Conservation (phyloP, 2,797 vertebrate genomes). For the Anas acuta region DNA sequence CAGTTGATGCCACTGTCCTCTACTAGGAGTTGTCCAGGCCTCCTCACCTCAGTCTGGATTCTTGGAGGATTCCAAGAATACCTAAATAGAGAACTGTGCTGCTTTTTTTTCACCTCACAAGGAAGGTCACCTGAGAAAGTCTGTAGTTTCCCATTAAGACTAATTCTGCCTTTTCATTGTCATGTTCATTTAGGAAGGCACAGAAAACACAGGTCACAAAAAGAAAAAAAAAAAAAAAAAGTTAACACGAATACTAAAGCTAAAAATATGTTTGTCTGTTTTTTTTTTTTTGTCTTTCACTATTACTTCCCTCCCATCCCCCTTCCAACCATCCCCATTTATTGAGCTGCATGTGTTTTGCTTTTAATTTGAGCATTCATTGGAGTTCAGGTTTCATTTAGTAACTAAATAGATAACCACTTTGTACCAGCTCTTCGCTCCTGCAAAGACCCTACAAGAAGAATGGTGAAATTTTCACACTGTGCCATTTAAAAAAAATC, state of each 20-base stretch:
- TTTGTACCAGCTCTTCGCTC: neutral
- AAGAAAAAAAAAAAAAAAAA: neutral
- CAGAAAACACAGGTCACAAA: neutral
- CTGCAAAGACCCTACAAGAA: neutral
- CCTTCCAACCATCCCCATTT: neutral
- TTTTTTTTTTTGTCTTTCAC: neutral
- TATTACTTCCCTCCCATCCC: neutral
- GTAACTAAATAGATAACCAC: neutral
- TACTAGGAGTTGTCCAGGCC: neutral
- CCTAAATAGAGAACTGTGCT: neutral
- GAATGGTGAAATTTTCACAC: neutral
- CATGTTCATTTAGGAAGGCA: neutral
- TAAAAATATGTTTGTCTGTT: too few species aligned
- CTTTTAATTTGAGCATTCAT: neutral
- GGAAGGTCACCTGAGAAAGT: neutral
- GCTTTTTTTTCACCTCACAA: neutral
- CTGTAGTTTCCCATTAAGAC: neutral
- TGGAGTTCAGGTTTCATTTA: neutral
- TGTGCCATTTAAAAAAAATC: neutral
- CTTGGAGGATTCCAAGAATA: neutral
- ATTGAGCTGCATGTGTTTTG: neutral
- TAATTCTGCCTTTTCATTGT: neutral
- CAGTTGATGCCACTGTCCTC: neutral
- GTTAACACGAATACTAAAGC: too few species aligned
- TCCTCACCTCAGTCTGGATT: neutral